phyloP scores from a whole-genome alignment of 2,113 vertebrate species.

The Poicephalus meyeri region DNA sequence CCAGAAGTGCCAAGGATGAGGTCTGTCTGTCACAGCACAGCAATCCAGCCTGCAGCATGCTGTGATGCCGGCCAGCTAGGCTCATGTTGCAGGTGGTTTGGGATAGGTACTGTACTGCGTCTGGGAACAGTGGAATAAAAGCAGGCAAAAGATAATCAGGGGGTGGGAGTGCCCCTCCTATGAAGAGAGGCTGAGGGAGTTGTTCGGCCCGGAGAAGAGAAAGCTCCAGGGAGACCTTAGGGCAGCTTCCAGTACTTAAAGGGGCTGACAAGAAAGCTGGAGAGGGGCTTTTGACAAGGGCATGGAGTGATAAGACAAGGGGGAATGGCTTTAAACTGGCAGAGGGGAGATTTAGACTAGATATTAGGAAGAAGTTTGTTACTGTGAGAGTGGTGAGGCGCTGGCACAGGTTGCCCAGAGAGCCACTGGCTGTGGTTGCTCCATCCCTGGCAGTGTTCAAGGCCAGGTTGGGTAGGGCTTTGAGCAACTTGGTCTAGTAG shows the following conservation, averaged over 20 bases:
- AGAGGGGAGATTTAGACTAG: neutral
- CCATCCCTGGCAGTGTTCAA: neutral
- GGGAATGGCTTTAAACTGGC: neutral
- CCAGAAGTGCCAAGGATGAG: neutral
- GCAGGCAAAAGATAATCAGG: neutral
- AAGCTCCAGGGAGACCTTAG: neutral
- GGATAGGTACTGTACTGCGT: neutral
- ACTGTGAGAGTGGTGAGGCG: neutral
- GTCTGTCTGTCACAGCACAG: neutral
- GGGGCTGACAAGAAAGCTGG: neutral
- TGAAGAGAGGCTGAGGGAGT: neutral
- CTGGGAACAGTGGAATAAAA: neutral
- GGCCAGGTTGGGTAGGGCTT: neutral
- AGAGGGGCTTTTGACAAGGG: neutral
- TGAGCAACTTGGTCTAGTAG: neutral
- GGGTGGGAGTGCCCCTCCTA: neutral
- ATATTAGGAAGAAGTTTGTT: neutral
- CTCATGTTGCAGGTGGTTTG: neutral
- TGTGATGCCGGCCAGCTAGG: neutral
- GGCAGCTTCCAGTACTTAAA: neutral
- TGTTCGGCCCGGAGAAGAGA: neutral
- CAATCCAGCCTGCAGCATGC: neutral
- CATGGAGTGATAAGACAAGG: neutral
- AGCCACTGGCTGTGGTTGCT: neutral
- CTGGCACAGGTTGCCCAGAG: neutral